Conservation (phyloP, 2,888 invertebrate genomes). For the Rhingia campestris region DNA sequence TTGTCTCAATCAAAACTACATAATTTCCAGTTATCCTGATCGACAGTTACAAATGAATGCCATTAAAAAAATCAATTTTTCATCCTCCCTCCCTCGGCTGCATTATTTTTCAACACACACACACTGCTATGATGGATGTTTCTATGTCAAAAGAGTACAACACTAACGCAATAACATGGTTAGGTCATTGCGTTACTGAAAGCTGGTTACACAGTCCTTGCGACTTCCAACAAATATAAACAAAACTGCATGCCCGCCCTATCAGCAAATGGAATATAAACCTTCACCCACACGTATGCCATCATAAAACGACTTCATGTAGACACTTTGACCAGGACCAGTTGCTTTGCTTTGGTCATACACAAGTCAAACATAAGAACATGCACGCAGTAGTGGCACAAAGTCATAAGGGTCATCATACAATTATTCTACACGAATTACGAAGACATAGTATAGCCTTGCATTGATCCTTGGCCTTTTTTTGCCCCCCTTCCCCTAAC, state of each 20-base stretch:
- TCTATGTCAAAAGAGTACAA: constrained; percentile 11
- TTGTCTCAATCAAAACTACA: neutral
- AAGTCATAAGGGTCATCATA: constrained; percentile 23
- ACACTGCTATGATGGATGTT: constrained; percentile 18
- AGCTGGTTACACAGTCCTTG: neutral
- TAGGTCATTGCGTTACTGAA: constrained; percentile 1
- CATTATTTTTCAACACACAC: neutral
- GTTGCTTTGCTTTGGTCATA: neutral
- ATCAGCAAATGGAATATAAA: neutral
- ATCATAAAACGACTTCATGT: neutral
- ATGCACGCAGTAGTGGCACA: constrained; percentile 23
- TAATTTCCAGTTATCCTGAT: neutral
- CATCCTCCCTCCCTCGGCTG: neutral
- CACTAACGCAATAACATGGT: constrained; percentile 1
- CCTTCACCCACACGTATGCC: neutral
- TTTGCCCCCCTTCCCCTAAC: no score
- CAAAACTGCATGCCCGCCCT: constrained; percentile 3
- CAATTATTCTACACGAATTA: constrained; percentile 34
- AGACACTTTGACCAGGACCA: constrained; percentile 5
- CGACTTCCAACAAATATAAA: neutral
- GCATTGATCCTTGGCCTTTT: constrained; percentile 1
- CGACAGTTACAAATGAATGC: constrained; percentile 4
- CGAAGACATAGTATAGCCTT: neutral
- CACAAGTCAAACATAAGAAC: neutral
- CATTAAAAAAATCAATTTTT: constrained; percentile 6